These are phyloP conservation scores for Pipistrellus pipistrellus DNA, from an alignment of 2,797 vertebrate species.

Conservation along the genomic window DNA sequence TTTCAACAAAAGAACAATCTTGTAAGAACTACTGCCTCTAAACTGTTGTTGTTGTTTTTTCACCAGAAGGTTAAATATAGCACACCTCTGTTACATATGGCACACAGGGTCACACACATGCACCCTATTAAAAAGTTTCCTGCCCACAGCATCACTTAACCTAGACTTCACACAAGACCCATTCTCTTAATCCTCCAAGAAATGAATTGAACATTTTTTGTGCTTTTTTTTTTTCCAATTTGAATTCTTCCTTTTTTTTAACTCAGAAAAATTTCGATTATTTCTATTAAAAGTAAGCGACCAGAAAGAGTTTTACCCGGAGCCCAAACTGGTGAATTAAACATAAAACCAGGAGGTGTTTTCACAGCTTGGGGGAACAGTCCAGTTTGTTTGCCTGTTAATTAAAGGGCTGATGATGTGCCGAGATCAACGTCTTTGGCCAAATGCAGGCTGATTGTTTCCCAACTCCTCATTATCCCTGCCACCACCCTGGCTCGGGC, in stretches of 20 bases:
- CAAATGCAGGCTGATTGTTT: not conserved
- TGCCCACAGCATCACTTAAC: not conserved
- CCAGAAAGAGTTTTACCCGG: not conserved
- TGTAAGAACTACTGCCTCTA: constrained; percentile 36
- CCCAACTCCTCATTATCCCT: not conserved
- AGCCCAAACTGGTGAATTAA: constrained; percentile 39
- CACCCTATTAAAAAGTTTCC: not conserved
- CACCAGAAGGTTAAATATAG: constrained; percentile 48
- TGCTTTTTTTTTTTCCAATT: constrained; percentile 11
- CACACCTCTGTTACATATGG: not conserved
- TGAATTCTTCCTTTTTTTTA: constrained; percentile 4
- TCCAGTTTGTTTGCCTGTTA: not conserved
- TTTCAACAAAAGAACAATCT: constrained; percentile 28
- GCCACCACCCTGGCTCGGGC: too few species aligned
- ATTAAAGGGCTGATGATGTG: not conserved
- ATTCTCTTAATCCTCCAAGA: constrained; percentile 13
- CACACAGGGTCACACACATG: not conserved
- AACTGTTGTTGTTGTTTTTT: not conserved
- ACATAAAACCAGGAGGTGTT: not conserved
- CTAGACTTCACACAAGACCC: not conserved
- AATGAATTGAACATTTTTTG: constrained; percentile 30
- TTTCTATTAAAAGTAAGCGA: constrained; percentile 35
- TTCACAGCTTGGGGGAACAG: not conserved
- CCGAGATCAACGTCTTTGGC: not conserved
- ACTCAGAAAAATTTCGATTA: not conserved